Conservation (phyloP, 2,797 vertebrate genomes). For the Diplodus sargus region DNA sequence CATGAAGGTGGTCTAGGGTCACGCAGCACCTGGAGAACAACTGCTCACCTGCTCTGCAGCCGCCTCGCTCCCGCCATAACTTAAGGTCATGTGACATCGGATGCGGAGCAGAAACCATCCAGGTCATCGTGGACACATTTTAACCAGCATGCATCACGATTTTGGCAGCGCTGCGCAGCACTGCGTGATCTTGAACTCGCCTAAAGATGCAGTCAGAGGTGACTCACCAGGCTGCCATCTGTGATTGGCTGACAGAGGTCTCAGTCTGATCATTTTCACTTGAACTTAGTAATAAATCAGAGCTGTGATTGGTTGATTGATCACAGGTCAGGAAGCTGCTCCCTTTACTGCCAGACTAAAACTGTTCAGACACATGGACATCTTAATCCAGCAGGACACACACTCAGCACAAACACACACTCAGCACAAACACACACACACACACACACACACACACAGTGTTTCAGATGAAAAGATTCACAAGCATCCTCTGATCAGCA, state of each 20-base stretch:
- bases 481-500: not conserved
- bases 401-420: not conserved
- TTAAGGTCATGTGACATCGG: no score
- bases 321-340: not conserved
- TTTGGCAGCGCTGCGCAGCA: no score
- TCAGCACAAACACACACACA: not conserved
- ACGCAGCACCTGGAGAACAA: no score
- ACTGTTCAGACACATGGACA: not conserved
- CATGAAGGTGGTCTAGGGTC: no score
- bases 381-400: not conserved
- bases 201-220: not conserved
- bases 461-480: not conserved
- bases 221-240: not conserved
- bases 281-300: not conserved
- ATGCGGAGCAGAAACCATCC: no score
- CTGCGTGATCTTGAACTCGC: no score
- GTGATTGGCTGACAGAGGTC: not conserved
- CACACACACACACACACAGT: no score
- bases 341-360: not conserved
- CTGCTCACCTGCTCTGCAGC: no score
- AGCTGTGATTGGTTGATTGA: slow-evolving; percentile 1
- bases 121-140: no score
- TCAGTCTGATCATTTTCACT: not conserved
- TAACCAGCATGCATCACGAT: no score
- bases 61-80: no score